Evolutionary conservation across 2,888 invertebrate genomes (phyloP), one percentile per base, ranked within the genome.

Genomic region (Oxytorus armatus): DNA sequence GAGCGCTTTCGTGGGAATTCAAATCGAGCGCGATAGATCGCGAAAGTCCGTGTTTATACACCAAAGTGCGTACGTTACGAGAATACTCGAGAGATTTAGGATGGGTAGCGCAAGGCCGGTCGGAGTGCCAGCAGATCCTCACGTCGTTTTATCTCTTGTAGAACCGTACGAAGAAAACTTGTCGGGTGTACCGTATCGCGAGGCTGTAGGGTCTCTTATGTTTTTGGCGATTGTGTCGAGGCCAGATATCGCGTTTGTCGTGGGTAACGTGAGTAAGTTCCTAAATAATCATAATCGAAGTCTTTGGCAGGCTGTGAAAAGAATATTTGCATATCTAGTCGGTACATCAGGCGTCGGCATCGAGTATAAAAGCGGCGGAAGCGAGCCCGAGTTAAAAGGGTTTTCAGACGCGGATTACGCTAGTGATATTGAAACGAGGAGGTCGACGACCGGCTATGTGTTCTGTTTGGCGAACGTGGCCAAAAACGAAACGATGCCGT

Each of bases 361-460:
- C 44, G 51, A 51, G 39, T 77, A 61, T 18, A 18, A 18, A 11
- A 21, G 42, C 59, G 61, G 68, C 16, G 14, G 25, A 44, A 61
- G 33, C 18, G 63, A 44, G 23, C 23, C 33, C 0, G 0, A 68
- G 1, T 16, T 75, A 11, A 11, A 57, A 1, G 75, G 75, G 0
- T 66, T 29, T 16, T 81, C 82, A 0, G 82, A 83, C 11, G 77
- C 83, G 0, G 82, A 83, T 21, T 84, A 69, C 11, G 83, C 78
- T 0, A 69, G 79, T 0, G 82, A 85, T 11, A 5, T 70, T 0
- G 78, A 82, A 1, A 83, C 82, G 0, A 33, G 83, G 18, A 69
- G 81, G 16, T 85, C 83, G 1, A 83, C 83, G 0, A 81, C 82
- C 0, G 86, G 86, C n/a, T 53, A 53, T 4, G 0, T 68, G 11